Evolutionary conservation across 2,797 vertebrate genomes (phyloP), one percentile per base, ranked within the genome.

Genomic region (Pseudochromis fuscus): DNA sequence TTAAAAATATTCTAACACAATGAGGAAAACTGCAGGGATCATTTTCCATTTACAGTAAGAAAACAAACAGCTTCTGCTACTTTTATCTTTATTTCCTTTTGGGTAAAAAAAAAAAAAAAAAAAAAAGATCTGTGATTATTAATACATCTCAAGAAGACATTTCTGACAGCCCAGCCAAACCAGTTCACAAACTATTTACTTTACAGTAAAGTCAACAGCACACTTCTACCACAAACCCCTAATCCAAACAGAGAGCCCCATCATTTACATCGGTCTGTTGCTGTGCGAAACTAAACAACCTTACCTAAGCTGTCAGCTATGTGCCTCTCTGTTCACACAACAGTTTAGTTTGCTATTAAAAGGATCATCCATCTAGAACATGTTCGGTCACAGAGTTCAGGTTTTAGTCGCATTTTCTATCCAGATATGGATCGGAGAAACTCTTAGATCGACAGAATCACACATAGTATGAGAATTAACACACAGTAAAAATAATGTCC

Each of bases 261-360:
- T 33, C 4, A 11, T 24, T 45, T 7, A 21, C 21, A 52, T 71
- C 68, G 63, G 40, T 67, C 21, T 48, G 50, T 49, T 64, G 70
- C 52, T 61, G 76, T 71, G 70, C 71, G 76, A 85, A 81, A 72
- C 53, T 10, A 35, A 59, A 62, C 37, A 23, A 68, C 77, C 65
- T 79, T 68, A 84, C 72, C 79, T 64, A 58, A 78, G 76, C 62
- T 55, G 67, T 66, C 42, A 72, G 85, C 68, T 80, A 82, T 77
- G 64, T 50, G 15, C 51, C 49, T 75, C 64, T 23, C 65, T 79
- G 68, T 70, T 61, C 63, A 72, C 64, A 66, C 61, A 70, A 48
- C 46, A 10, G 7, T 66, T 66, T 38, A 62, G 33, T 40, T 40
- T 46, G 30, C 62, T 72, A 55, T 69, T 70, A 58, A 63, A 75